phyloP scores from a whole-genome alignment of 2,113 vertebrate genomes.

The Neoarius graeffei region DNA sequence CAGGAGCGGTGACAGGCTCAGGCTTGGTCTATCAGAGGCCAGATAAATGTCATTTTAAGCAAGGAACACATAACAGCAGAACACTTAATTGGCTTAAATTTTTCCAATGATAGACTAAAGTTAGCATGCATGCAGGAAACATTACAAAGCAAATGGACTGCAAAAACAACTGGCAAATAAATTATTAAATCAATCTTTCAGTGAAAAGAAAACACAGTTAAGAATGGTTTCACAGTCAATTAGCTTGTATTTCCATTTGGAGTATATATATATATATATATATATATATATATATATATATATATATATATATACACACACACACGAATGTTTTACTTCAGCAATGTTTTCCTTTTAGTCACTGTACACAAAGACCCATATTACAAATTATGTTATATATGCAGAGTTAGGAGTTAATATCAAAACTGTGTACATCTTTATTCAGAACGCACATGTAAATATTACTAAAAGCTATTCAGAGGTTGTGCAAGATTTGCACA shows the following conservation, averaged over 20 bases:
- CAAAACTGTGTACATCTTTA: background rate
- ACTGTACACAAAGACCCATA: background rate
- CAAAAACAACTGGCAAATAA: background rate
- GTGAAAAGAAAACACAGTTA: background rate
- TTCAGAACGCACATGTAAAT: background rate
- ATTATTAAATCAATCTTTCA: background rate
- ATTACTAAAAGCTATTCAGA: background rate
- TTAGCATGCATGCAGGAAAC: background rate
- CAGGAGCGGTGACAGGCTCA: constrained; percentile 69
- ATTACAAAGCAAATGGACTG: background rate
- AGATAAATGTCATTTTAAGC: constrained; percentile 14
- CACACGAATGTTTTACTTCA: background rate
- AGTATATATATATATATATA: too few species aligned
- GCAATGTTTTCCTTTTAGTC: background rate
- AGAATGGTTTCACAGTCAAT: background rate
- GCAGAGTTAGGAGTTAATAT: background rate
- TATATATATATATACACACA: too few species aligned
- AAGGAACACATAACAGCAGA: background rate
- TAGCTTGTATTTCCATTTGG: background rate
- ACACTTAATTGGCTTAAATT: background rate
- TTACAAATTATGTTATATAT: background rate
- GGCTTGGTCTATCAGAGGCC: constrained; percentile 77
- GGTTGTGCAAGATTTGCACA: background rate
- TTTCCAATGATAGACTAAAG: background rate
- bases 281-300: too few species aligned